A percentile compares a stretch with the other conserved stretches of the same genome.
phyloP scores from a whole-genome alignment of 2,888 invertebrate species.

The Ennomos fuscantarius region DNA sequence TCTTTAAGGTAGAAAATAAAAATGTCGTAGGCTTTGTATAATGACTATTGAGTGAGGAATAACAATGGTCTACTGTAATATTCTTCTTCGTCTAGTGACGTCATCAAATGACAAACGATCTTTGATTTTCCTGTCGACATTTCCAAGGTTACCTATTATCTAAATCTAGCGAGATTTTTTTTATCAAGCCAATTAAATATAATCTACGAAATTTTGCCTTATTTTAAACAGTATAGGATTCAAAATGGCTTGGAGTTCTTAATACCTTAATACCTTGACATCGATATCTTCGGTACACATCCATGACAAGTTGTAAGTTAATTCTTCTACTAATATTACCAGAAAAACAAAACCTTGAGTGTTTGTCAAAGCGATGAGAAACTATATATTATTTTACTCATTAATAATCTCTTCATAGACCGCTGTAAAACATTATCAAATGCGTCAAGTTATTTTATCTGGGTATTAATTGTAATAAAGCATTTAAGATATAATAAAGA shows the following conservation, averaged over 20 bases:
- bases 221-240: conserved; percentile 46
- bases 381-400: conserved; percentile 28
- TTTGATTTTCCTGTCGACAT: conserved; percentile 45
- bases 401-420: conserved; percentile 27
- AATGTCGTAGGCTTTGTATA: too few relatives aligned
- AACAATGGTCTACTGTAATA: conserved; percentile 25
- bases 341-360: conserved; percentile 55
- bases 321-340: conserved; percentile 61
- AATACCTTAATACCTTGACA: conserved; percentile 56
- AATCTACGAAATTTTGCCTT: background rate
- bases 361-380: conserved; percentile 47
- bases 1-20: too few relatives aligned
- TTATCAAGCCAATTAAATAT: background rate
- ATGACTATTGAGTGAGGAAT: conserved; percentile 9
- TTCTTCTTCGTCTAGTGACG: conserved; percentile 38
- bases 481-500: conserved; percentile 40
- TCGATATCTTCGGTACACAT: conserved; percentile 57
- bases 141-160: conserved; percentile 28
- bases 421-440: conserved; percentile 21
- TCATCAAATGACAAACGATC: conserved; percentile 47
- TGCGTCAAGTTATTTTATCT: conserved; percentile 31
- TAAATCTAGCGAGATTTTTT: too few relatives aligned
- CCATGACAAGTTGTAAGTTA: conserved; percentile 41
- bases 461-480: conserved; percentile 35
- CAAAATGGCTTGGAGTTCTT: conserved; percentile 35